Base-by-base conservation (phyloP, 2,113 vertebrate species). In the Agelaius tricolor region DNA sequence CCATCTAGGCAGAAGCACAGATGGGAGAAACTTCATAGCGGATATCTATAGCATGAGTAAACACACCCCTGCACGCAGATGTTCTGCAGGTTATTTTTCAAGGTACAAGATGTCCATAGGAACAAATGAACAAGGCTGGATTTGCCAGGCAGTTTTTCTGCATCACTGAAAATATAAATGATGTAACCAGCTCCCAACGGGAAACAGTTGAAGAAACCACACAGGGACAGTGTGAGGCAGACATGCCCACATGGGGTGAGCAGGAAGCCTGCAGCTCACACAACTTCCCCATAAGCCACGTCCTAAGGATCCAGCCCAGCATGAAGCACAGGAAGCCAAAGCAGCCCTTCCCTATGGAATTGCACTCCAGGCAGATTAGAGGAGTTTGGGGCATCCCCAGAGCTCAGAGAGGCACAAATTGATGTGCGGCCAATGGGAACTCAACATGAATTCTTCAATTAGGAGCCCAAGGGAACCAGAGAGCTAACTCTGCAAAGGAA, bases 1-100 rank as follows among this genome's bases (percentile, higher is more conserved):
- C 62, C 55, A 46, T 55, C 86, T 49, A 87, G 59, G 67, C 78
- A 92, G 80, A 92, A 89, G 69, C 72, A 87, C 51, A 84, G 72
- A 94, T 67, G 68, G 80, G 47, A 86, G 76, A 59, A 93, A 94
- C 94, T 92, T 92, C 86, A 88, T 52, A 93, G 76, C 15, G 16
- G 55, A 52, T 90, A 79, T 71, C 72, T 84, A 55, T 11, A 77
- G 43, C 68, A 44, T 24, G 10, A 89, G 86, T 72, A 93, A 81
- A 81, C 33, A 55, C 47, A 95, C 13, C n/a, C 61, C 66, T 81
- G 87, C 57, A 41, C 17, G 0, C 89, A 94, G 86, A 90, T 72
- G 91, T 90, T 88, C 72, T 67, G 72, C 43, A 74, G 68, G 83
- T 90, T 86, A 84, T 59, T 92, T 77, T 89, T 75, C 80, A 93